Conservation (phyloP, 2,797 vertebrate genomes). For the Percopsis omiscomaycus region DNA sequence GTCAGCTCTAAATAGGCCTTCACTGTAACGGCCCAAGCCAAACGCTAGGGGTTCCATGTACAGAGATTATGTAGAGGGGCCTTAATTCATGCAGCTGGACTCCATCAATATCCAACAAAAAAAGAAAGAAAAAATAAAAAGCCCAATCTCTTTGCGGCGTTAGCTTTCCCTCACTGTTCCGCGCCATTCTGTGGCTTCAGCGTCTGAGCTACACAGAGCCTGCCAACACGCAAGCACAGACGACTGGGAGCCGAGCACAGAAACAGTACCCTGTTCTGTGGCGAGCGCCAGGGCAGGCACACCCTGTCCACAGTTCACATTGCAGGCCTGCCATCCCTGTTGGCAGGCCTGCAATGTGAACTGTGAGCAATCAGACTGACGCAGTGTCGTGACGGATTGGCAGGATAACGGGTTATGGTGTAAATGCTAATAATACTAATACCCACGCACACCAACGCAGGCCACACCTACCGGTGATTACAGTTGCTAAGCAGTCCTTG, state of each 20-base stretch:
- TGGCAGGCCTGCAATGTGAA: slow-evolving; percentile 3
- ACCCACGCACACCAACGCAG: neutral
- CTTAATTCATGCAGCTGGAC: slow-evolving; percentile 45
- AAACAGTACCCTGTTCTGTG: slow-evolving; percentile 66
- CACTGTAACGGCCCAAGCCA: slow-evolving; percentile 29
- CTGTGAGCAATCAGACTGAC: slow-evolving; percentile 9
- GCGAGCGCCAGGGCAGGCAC: slow-evolving; percentile 57
- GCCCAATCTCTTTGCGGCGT: slow-evolving; percentile 47
- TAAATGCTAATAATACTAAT: slow-evolving; percentile 25
- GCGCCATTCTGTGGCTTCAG: slow-evolving; percentile 61
- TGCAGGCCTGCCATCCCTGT: slow-evolving; percentile 37
- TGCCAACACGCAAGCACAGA: slow-evolving; percentile 42
- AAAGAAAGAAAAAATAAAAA: slow-evolving; percentile 13
- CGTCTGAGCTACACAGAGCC: slow-evolving; percentile 49
- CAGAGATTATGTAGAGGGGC: slow-evolving; percentile 32
- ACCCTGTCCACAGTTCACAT: slow-evolving; percentile 57
- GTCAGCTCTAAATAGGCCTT: slow-evolving; percentile 21
- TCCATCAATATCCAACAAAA: slow-evolving; percentile 39
- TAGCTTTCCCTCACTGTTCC: slow-evolving; percentile 63
- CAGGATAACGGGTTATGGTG: slow-evolving; percentile 22
- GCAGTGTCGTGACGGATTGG: slow-evolving; percentile 29
- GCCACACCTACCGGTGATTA: neutral
- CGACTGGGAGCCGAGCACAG: slow-evolving; percentile 59
- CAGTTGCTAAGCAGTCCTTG: slow-evolving; percentile 3
- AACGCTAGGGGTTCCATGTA: slow-evolving; percentile 18